These are phyloP conservation scores for Dyspetes luteomarginatus DNA, from an alignment of 2,888 invertebrate species.

Conservation along the genomic window DNA sequence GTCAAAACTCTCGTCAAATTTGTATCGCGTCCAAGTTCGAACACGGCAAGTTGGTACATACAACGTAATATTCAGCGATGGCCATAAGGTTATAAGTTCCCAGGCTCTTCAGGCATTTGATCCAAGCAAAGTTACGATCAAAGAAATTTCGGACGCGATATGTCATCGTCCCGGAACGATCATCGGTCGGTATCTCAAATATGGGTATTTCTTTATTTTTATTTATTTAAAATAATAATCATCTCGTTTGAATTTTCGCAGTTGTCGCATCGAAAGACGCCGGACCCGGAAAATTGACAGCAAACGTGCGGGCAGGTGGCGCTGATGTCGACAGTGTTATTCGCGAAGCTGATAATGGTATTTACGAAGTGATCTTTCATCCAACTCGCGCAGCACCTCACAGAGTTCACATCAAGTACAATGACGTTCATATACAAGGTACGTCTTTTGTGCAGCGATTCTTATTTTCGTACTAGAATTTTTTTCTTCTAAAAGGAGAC, in stretches of 20 bases:
- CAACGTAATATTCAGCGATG: conserved; percentile 87
- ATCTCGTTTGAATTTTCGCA: conserved; percentile 72
- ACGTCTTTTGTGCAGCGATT: no score
- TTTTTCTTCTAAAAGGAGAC: conserved; percentile 39
- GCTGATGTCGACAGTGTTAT: conserved; percentile 93
- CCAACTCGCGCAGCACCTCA: conserved; percentile 95
- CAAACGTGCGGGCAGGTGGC: conserved; percentile 92
- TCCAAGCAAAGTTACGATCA: conserved; percentile 89
- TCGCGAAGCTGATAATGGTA: conserved; percentile 88
- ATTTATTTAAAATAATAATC: not conserved
- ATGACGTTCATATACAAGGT: conserved; percentile 90
- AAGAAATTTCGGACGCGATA: conserved; percentile 90
- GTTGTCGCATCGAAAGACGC: conserved; percentile 90
- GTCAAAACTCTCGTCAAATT: conserved; percentile 87
- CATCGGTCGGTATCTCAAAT: conserved; percentile 84
- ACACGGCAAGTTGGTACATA: conserved; percentile 91
- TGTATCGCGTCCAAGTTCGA: conserved; percentile 89
- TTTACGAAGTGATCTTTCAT: conserved; percentile 94
- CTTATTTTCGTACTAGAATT: no score
- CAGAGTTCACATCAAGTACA: conserved; percentile 93
- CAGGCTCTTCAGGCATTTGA: conserved; percentile 90
- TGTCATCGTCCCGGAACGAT: conserved; percentile 93
- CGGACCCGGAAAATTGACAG: conserved; percentile 93
- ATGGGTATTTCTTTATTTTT: not conserved
- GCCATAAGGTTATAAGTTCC: conserved; percentile 86